phyloP scores from a whole-genome alignment of 2,113 vertebrate species.

The chimpanzee (Pan troglodytes) region NHGRI_mPanTro3-v2.1_pri NC_072413.2:66552001-66552500 shows the following conservation, averaged over 20 bases:
- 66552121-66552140: background rate
- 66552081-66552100: background rate
- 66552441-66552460: background rate
- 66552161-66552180: background rate
- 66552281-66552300: background rate
- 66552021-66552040: background rate
- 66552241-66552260: background rate
- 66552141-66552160: background rate
- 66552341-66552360: background rate
- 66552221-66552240: background rate
- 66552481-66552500: background rate
- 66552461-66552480: background rate
- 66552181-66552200: background rate
- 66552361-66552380: background rate
- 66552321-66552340: background rate
- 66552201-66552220: background rate
- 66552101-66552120: background rate
- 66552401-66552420: too few species aligned
- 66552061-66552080: background rate
- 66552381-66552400: accelerated
- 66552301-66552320: background rate
- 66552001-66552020: background rate
- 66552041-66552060: background rate
- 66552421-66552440: background rate
- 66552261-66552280: background rate